These are phyloP conservation scores for Drosophila albomicans DNA, from an alignment of 1,140 invertebrate species.

Conservation along the genomic window DNA sequence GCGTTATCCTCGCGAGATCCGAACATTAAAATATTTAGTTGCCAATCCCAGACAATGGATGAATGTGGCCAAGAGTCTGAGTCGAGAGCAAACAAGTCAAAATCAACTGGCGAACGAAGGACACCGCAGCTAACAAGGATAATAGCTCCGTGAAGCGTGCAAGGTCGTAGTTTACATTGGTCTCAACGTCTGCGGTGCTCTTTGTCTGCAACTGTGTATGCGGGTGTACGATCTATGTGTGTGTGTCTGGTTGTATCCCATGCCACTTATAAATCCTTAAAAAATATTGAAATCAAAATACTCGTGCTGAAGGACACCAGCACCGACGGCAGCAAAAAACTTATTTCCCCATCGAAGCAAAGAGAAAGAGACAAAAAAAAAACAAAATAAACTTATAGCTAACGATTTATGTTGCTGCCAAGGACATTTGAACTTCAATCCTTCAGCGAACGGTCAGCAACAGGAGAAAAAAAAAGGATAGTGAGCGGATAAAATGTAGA, in stretches of 20 bases:
- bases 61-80: slow-evolving; percentile 10
- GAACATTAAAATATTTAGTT: slow-evolving; percentile 69
- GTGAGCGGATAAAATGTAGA: slow-evolving; percentile 5
- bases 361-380: slow-evolving; percentile 9
- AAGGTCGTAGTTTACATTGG: slow-evolving; percentile 17
- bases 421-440: slow-evolving; percentile 60
- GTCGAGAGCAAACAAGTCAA: slow-evolving; percentile 50
- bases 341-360: slow-evolving; percentile 9
- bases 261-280: slow-evolving; percentile 54
- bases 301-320: slow-evolving; percentile 26
- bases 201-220: background rate
- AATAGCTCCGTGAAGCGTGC: slow-evolving; percentile 28
- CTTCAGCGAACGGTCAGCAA: slow-evolving; percentile 11
- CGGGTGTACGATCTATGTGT: background rate
- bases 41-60: slow-evolving; percentile 43
- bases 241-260: background rate
- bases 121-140: slow-evolving; percentile 44
- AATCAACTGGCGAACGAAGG: slow-evolving; percentile 26
- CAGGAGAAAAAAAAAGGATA: background rate
- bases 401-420: slow-evolving; percentile 61
- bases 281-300: slow-evolving; percentile 64
- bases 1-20: slow-evolving; percentile 51
- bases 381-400: slow-evolving; percentile 45
- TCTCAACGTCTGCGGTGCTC: slow-evolving; percentile 3
- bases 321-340: slow-evolving; percentile 12